Percentiles rank a stretch among this genome's conserved stretches.
Evolutionary conservation across 2,797 vertebrate species (phyloP).

Genomic region (Alosa sapidissima): DNA sequence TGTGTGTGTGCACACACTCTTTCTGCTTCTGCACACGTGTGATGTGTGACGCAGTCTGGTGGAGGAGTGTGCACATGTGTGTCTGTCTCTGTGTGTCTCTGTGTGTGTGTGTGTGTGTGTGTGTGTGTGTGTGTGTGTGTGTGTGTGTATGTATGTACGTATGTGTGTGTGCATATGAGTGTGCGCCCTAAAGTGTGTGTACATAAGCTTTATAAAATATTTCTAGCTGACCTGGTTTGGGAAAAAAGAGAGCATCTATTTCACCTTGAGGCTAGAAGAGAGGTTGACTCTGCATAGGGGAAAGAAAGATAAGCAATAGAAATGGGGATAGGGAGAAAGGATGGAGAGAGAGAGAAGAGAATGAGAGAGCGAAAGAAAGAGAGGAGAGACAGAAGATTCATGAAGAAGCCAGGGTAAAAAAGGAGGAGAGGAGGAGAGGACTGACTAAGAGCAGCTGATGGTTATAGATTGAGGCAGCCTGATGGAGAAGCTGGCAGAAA

Average conservation of each 20-base stretch:
- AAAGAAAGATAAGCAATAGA: constrained; percentile 8
- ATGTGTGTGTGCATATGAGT: neutral
- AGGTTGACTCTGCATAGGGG: constrained; percentile 3
- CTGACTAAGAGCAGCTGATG: constrained; percentile 51
- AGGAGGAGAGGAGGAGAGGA: constrained; percentile 10
- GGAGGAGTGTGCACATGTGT: neutral
- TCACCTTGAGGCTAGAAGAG: constrained; percentile 16
- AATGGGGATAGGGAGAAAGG: constrained; percentile 2
- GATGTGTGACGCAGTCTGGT: neutral
- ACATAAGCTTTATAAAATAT: neutral
- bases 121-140: neutral
- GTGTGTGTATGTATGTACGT: neutral
- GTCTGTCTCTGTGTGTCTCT: neutral
- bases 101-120: neutral
- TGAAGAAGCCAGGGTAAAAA: constrained; percentile 3
- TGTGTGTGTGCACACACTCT: too few species aligned
- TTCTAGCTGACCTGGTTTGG: constrained; percentile 17
- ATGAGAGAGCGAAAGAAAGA: neutral
- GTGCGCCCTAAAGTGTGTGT: neutral
- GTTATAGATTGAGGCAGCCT: constrained; percentile 47
- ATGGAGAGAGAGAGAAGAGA: constrained; percentile 15
- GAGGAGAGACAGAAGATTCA: neutral
- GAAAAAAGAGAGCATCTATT: constrained; percentile 13
- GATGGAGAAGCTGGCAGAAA: constrained; percentile 61
- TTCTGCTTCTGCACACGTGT: too few species aligned